These are phyloP conservation scores for Aeoliscus strigatus DNA, from an alignment of 2,797 vertebrate genomes.

Conservation along the genomic window DNA sequence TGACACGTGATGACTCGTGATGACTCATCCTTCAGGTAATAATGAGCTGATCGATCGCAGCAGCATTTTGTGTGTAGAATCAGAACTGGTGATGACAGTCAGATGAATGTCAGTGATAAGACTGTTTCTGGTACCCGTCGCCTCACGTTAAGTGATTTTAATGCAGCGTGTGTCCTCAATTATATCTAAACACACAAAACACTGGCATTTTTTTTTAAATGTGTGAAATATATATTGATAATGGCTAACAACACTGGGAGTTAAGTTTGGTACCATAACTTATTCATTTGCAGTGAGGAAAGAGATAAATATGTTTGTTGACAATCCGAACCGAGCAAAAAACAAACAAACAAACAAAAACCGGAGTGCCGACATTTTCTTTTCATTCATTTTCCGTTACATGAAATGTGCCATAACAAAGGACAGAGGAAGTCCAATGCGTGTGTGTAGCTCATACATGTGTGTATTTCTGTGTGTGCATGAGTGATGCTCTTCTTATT, in stretches of 20 bases:
- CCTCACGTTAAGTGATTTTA: no score
- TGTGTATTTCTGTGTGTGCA: conserved; percentile 23
- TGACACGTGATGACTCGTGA: conserved; percentile 14
- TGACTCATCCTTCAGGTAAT: not conserved
- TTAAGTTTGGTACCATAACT: conserved; percentile 12
- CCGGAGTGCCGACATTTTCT: no score
- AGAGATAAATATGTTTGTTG: conserved; percentile 43
- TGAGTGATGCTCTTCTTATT: conserved; percentile 64
- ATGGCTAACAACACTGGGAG: no score
- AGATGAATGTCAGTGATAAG: no score
- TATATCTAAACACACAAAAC: no score
- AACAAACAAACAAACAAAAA: conserved; percentile 31
- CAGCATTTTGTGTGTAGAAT: conserved; percentile 1
- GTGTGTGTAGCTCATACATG: conserved; percentile 18
- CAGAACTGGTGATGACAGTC: no score
- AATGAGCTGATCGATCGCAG: not conserved
- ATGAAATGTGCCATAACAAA: conserved; percentile 64
- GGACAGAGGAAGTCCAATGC: conserved; percentile 51
- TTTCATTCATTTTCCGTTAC: conserved; percentile 59
- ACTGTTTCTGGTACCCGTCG: no score
- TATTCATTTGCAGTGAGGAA: conserved; percentile 16
- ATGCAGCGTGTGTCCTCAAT: no score
- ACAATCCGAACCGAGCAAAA: conserved; percentile 41
- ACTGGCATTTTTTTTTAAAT: no score
- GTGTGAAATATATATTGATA: no score